Conservation (phyloP, 2,113 vertebrate species). For the Talpa occidentalis region DNA sequence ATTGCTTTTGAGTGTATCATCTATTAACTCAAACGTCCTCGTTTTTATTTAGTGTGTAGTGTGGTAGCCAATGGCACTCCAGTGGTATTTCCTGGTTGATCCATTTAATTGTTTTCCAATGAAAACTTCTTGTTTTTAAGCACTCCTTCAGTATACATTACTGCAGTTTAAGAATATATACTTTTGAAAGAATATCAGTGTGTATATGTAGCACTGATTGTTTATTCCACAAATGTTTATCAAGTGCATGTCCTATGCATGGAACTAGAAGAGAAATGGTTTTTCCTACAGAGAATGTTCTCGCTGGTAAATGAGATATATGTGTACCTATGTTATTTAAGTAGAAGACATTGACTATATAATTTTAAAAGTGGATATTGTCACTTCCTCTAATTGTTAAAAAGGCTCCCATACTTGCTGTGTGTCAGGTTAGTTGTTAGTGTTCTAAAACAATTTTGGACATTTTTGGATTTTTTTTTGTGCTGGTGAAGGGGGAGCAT, state of each 20-base stretch:
- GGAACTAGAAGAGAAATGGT: conserved; percentile 46
- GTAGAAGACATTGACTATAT: background rate
- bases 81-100: conserved; percentile 25
- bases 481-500: conserved; percentile 32
- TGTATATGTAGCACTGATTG: background rate
- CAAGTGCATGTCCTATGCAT: background rate
- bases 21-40: conserved; percentile 65
- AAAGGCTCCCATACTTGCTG: background rate
- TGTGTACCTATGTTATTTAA: conserved; percentile 35
- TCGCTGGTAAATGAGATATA: conserved; percentile 35
- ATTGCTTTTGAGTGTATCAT: conserved; percentile 59
- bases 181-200: conserved; percentile 53
- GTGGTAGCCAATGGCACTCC: background rate
- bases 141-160: conserved; percentile 19
- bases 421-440: background rate
- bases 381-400: conserved; percentile 3
- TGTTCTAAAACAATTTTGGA: no score
- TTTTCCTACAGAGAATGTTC: conserved; percentile 52
- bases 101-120: conserved; percentile 21
- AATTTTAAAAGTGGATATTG: conserved; percentile 9
- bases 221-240: conserved; percentile 55
- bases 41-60: conserved; percentile 16
- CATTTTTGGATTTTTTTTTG: conserved; percentile 16
- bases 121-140: conserved; percentile 54
- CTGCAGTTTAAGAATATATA: conserved; percentile 41